Evolutionary conservation across 2,797 vertebrate genomes (phyloP), one percentile per base, ranked within the genome.

Genomic region (Lithobates sylvaticus): DNA sequence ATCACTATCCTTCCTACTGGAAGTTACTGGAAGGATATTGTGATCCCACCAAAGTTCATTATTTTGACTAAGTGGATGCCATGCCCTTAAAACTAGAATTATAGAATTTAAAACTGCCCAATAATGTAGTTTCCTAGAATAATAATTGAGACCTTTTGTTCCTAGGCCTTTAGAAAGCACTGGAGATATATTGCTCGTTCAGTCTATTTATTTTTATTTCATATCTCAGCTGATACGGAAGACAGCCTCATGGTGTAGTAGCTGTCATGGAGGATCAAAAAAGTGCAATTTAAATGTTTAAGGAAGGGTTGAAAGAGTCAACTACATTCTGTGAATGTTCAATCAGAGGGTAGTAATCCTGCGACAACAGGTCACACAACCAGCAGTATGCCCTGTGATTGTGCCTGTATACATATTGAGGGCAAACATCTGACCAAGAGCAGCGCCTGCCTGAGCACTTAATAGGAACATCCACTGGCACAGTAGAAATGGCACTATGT

Each of bases 281-380:
- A 61, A 23, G 50, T 21, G 18, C 50, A 21, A 58, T 58, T 21
- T 8, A 7, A 23, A n/a, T 23, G 8, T 21, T 54, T 3, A 23
- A 9, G 50, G 16, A n/a, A 23, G 12, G 75, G 61, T 32, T 64
- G 36, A 70, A 72, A 34, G 82, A 12, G 65, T 39, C 36, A n/a
- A 77, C 61, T 87, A 68, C 76, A 75, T 83, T 87, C 81, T 84
- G 26, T 87, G 76, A 78, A 83, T 84, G 81, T 87, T 78, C 10
- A 39, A 36, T 75, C n/a, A 3, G 12, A 70, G 34, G 67, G 26
- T 27, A 64, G 29, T 64, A 13, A 39, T n/a, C 81, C 61, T 10
- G 26, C 32, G 39, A 16, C 42, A 39, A 39, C 61, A 32, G 34
- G 32, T 64, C n/a, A 65, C 50, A 65, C 68, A 34, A 15, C 67